Percentiles rank a stretch among this genome's conserved stretches.
These are phyloP conservation scores for Cossypha heuglini DNA, from an alignment of 2,797 vertebrate genomes.

Conservation along the genomic window DNA sequence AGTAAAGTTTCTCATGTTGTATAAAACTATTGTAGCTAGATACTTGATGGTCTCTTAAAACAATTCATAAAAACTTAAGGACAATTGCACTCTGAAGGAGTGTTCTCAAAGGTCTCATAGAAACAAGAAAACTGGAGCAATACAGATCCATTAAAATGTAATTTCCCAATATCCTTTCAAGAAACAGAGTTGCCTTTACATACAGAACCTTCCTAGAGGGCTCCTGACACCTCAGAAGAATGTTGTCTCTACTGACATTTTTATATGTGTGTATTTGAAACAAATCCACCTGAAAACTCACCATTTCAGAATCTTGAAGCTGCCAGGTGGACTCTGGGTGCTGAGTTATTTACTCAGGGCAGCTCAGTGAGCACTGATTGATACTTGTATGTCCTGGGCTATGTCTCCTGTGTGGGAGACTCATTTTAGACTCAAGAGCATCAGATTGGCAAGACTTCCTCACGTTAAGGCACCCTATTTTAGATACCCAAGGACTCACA, in stretches of 20 bases:
- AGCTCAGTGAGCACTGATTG: background rate
- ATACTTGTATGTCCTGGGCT: background rate
- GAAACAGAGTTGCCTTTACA: background rate
- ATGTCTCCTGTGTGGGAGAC: accelerated
- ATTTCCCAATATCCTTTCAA: background rate
- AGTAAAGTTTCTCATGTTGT: background rate
- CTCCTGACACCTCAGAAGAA: background rate
- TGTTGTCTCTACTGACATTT: background rate
- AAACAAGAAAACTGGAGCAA: background rate
- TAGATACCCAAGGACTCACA: background rate
- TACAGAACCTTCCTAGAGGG: background rate
- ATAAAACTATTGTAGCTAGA: background rate
- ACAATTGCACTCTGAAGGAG: background rate
- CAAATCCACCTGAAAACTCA: background rate
- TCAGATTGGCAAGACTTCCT: background rate
- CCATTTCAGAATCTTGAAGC: background rate
- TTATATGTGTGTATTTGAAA: background rate
- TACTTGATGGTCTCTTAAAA: conserved; percentile 7
- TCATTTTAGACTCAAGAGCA: background rate
- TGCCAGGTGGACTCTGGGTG: background rate
- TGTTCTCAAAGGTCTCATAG: background rate
- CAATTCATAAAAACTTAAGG: conserved; percentile 25
- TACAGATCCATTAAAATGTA: background rate
- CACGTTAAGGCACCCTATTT: background rate
- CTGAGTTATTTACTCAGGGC: background rate